phyloP scores from a whole-genome alignment of 2,888 invertebrate genomes.

The Melanophora roralis region DNA sequence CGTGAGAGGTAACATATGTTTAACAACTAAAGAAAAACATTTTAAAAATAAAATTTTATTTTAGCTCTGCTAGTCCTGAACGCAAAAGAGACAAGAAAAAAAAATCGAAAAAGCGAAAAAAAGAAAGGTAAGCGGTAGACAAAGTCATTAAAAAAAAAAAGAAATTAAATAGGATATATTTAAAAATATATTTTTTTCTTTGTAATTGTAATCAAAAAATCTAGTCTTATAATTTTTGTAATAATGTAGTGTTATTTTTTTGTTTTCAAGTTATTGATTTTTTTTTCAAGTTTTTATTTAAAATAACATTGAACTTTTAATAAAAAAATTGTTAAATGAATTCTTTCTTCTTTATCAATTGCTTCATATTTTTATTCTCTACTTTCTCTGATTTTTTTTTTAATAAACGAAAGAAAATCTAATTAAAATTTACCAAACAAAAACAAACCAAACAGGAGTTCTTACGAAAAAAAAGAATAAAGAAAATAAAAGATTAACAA shows the following conservation, averaged over 20 bases:
- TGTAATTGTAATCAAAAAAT: slow-evolving; percentile 18
- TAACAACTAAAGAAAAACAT: background rate
- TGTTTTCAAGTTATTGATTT: slow-evolving; percentile 28
- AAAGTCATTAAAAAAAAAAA: slow-evolving; percentile 49
- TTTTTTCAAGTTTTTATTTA: slow-evolving; percentile 40
- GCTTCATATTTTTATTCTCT: slow-evolving; percentile 75
- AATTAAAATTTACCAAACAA: slow-evolving; percentile 43
- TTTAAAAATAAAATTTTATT: slow-evolving; percentile 1
- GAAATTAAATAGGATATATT: slow-evolving; percentile 50
- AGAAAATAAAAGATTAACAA: slow-evolving; percentile 70
- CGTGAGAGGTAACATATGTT: slow-evolving; percentile 74
- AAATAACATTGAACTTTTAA: slow-evolving; percentile 53
- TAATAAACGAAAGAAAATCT: slow-evolving; percentile 46
- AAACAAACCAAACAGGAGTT: slow-evolving; percentile 68
- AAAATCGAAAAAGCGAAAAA: slow-evolving; percentile 86
- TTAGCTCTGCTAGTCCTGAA: slow-evolving; percentile 84
- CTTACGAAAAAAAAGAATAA: slow-evolving; percentile 75
- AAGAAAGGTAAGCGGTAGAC: slow-evolving; percentile 81
- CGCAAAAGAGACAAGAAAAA: slow-evolving; percentile 87
- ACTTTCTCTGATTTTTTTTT: slow-evolving; percentile 73
- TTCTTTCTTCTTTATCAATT: slow-evolving; percentile 71
- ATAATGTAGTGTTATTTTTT: slow-evolving; percentile 43
- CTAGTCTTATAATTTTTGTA: slow-evolving; percentile 43
- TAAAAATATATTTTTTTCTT: slow-evolving; percentile 32
- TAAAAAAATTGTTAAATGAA: slow-evolving; percentile 66